phyloP scores from a whole-genome alignment of 2,797 vertebrate species.

The Pempheris klunzingeri region DNA sequence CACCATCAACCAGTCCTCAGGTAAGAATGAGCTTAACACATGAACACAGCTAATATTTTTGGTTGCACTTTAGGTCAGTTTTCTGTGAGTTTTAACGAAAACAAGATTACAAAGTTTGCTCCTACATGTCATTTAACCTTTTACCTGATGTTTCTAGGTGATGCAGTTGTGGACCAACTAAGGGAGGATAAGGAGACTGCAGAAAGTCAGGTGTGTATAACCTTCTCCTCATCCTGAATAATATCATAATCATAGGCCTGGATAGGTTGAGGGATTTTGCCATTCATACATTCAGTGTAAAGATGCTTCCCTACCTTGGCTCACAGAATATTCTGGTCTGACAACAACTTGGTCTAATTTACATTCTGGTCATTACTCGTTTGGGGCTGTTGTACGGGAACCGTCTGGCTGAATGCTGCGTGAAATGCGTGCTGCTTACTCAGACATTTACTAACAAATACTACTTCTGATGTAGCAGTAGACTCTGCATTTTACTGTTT shows the following conservation, averaged over 20 bases:
- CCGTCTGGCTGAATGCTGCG: slow-evolving; percentile 52
- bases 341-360: background rate
- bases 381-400: slow-evolving; percentile 52
- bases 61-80: background rate
- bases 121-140: slow-evolving; percentile 3
- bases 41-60: background rate
- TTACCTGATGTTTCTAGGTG: slow-evolving; percentile 80
- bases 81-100: background rate
- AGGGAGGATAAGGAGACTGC: slow-evolving; percentile 89
- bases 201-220: slow-evolving; percentile 90
- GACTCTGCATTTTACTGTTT: slow-evolving; percentile 17
- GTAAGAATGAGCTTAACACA: slow-evolving; percentile 72
- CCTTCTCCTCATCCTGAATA: background rate
- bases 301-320: slow-evolving; percentile 49
- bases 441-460: slow-evolving; percentile 26
- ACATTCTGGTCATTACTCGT: background rate
- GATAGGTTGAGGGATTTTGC: background rate
- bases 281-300: slow-evolving; percentile 37
- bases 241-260: background rate
- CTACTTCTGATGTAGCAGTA: slow-evolving; percentile 21
- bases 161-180: slow-evolving; percentile 83
- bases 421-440: slow-evolving; percentile 49
- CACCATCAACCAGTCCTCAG: slow-evolving; percentile 77
- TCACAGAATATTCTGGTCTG: background rate
- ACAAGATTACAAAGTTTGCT: background rate